Conservation (phyloP, 2,888 invertebrate genomes). For the Caenorhabditis uteleia region DNA sequence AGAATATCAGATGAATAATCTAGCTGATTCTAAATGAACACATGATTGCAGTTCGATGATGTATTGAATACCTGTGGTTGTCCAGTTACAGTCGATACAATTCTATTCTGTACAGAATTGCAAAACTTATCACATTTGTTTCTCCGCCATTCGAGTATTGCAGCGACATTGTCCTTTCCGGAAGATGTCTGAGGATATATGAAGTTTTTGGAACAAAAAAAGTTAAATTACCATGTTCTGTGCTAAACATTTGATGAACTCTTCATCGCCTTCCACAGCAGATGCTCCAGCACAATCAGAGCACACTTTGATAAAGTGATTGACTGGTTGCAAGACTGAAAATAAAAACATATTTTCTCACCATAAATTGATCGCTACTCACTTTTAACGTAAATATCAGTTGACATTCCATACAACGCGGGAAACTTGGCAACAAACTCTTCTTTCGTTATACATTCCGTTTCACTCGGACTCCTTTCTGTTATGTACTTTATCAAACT, state of each 20-base stretch:
- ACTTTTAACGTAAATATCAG: slow-evolving; percentile 42
- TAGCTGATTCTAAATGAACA: not conserved
- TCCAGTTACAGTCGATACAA: slow-evolving; percentile 11
- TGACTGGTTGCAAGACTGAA: slow-evolving; percentile 46
- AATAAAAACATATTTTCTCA: not conserved
- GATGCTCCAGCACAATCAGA: slow-evolving; percentile 48
- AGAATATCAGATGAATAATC: slow-evolving; percentile 56
- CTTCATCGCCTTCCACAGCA: slow-evolving; percentile 43
- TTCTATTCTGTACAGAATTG: slow-evolving; percentile 14
- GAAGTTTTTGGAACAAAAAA: too few species aligned
- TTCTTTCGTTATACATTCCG: slow-evolving; percentile 9
- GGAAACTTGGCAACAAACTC: slow-evolving; percentile 20
- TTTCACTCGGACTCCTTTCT: slow-evolving; percentile 3
- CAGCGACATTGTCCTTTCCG: not conserved
- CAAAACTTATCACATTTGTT: slow-evolving; percentile 23
- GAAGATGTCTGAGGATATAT: too few species aligned
- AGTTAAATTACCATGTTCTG: slow-evolving; percentile 41
- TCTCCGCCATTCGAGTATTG: slow-evolving; percentile 20
- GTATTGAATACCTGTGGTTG: slow-evolving; percentile 1
- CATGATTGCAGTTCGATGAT: not conserved
- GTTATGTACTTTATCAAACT: slow-evolving; percentile 40
- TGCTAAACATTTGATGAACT: slow-evolving; percentile 42
- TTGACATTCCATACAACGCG: slow-evolving; percentile 23
- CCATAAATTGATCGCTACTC: too few species aligned
- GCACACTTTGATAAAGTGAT: slow-evolving; percentile 53